Base-by-base conservation (phyloP, 37 sponge, comb jelly and placozoan species). In the Tethya wilhelma region DNA sequence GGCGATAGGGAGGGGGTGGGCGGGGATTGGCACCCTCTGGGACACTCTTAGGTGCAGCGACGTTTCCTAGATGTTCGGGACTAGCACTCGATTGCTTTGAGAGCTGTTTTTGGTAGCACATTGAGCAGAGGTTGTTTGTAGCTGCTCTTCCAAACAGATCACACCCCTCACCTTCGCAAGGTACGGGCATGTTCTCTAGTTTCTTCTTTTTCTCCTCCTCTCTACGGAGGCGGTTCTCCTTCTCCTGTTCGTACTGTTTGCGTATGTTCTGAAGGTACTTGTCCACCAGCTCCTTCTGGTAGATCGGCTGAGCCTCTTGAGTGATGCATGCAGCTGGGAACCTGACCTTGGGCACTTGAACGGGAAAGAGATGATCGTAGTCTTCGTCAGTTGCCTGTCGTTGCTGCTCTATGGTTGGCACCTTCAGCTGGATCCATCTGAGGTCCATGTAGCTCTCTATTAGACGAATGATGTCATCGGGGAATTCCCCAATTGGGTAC, bases 361-460 rank as follows among this genome's bases (percentile, higher is more conserved):
- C 39, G 9, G 76, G 69, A 9, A 69, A 53, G 31, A 65, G 26
- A 34, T 56, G 53, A 42, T 80, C 64, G 36, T 62, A 32, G 14
- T 73, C 75, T 4, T 9, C 23, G 4, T 60, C 55, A 0, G 72
- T 55, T 9, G 19, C 41, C 26, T 44, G 34, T n/a, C n/a, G n/a
- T 17, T 40, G 28, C 33, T 28, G 7, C 4, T 31, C 23, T 0
- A 40, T 28, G 29, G 55, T 19, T 2, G 62, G 38, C 40, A 73
- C 78, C 38, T 77, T 38, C 39, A 83, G 58, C 38, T 79, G 64
- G 53, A 87, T 83, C 93, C 93, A 92, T 38, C 88, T 44, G 1
- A 92, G 57, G 29, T 87, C 73, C 62, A 92, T 30, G 32, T 92
- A 92, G 45, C 67, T 79, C 38, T 92, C 93, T 20, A 92, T 57